phyloP scores from a whole-genome alignment of 2,888 invertebrate species.

The Tenodera sinensis region DNA sequence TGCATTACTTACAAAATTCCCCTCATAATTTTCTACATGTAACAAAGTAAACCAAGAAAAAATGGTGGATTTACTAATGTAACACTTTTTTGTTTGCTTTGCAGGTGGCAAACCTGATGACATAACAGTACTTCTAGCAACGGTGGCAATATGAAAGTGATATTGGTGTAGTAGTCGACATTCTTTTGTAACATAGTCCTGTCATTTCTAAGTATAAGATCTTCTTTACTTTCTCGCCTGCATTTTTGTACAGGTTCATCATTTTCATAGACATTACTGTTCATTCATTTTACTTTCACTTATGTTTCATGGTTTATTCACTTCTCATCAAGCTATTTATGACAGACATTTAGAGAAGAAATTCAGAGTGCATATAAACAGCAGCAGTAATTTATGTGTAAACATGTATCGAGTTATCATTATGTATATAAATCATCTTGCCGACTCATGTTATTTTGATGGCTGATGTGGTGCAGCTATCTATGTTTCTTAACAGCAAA shows the following conservation, averaged over 20 bases:
- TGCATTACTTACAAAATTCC: no score
- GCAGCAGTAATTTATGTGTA: neutral
- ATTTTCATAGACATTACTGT: neutral
- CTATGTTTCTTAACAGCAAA: neutral
- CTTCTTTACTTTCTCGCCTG: neutral
- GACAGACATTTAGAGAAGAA: neutral
- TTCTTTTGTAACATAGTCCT: conserved; percentile 28
- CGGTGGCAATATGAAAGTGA: conserved; percentile 62
- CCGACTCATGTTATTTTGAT: neutral
- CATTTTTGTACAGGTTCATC: neutral
- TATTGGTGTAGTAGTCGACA: conserved; percentile 21
- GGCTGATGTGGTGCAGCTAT: neutral
- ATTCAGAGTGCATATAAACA: neutral
- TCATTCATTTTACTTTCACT: neutral
- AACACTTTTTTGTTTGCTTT: conserved; percentile 45
- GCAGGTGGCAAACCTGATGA: conserved; percentile 98
- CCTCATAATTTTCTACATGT: no score
- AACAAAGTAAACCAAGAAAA: no score
- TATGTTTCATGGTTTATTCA: neutral
- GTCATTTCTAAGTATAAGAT: neutral
- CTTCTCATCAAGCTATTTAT: neutral
- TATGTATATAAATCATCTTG: conserved; percentile 1
- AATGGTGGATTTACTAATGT: neutral
- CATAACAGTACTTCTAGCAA: conserved; percentile 94
- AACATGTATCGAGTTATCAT: neutral